Evolutionary conservation across 2,113 vertebrate genomes (phyloP), one percentile per base, ranked within the genome.

Genomic region (Cryptomyrus ogoouensis): DNA sequence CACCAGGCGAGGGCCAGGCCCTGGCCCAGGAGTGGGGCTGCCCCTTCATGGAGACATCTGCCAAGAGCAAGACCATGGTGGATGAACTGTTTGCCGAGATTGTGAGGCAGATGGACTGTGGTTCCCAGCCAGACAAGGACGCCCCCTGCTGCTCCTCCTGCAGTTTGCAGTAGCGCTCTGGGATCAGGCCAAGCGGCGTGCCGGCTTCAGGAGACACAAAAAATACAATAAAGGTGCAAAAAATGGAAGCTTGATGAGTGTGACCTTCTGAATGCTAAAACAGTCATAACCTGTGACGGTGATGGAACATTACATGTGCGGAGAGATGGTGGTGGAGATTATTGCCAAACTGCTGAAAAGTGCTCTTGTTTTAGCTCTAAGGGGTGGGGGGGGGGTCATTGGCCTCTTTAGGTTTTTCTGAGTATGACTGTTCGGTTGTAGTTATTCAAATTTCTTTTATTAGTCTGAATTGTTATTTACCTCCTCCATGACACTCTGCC

Each of bases 31-130:
- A 99, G 94, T 99, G 98, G 98, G 98, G 98, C 93, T 99, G 98
- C 93, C 98, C 98, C n/a, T 99, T 99, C 92, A 98, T 99, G 97
- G 98, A 99, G 95, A 99, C 98, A 9, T 99, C 98, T 1, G 98
- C 98, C 93, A 99, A 99, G 95, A 99, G 98, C 95, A 99, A 99
- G 96, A 99, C 97, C 90, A 99, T 99, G 98, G 98, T 99, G 95
- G 98, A 99, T 91, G 98, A 99, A 95, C 98, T 99, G 93, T 99
- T 99, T 92, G 98, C 98, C 0, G 98, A 99, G 94, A 99, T 99
- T 15, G 98, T 99, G 93, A 97, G 98, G 95, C 98, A 99, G 95
- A 99, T 99, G 98, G 99, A 99, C 98, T 99, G 97, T 91, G 98
- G 98, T 24, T 97, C 98, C 39, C 98, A 99, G 96, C 98, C 98